A percentile compares a stretch with the other conserved stretches of the same genome.
These are phyloP conservation scores for Yponomeuta sedellus DNA, from an alignment of 2,888 invertebrate genomes.

Conservation along the genomic window DNA sequence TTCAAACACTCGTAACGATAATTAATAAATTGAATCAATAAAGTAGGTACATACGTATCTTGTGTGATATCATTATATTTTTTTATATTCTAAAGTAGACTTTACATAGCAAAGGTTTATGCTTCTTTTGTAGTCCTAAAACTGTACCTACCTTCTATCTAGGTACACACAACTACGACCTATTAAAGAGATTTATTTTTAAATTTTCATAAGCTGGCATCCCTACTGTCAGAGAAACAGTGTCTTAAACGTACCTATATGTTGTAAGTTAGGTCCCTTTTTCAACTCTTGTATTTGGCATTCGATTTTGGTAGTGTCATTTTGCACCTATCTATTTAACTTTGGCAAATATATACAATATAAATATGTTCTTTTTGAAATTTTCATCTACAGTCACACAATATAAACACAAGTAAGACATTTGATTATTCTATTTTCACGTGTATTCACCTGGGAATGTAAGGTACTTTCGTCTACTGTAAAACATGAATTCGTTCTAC, in stretches of 20 bases:
- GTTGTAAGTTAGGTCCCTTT: constrained; percentile 54
- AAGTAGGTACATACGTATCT: not conserved
- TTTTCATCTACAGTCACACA: too few relatives aligned
- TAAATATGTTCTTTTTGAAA: too few relatives aligned
- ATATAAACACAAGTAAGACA: too few relatives aligned
- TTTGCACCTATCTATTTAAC: not conserved
- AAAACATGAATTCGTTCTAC: too few relatives aligned
- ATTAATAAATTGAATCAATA: not conserved
- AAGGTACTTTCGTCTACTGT: too few relatives aligned
- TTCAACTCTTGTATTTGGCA: constrained; percentile 57
- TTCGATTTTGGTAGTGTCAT: constrained; percentile 27
- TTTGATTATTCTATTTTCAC: too few relatives aligned
- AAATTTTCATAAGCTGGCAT: not conserved
- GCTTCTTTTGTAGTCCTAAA: too few relatives aligned
- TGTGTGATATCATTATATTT: too few relatives aligned
- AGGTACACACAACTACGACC: not conserved
- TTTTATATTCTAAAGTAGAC: too few relatives aligned
- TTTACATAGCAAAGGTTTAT: too few relatives aligned
- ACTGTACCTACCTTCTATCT: not conserved
- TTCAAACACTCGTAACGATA: not conserved
- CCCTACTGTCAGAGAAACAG: not conserved
- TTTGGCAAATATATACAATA: not conserved
- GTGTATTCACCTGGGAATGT: too few relatives aligned
- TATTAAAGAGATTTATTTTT: not conserved
- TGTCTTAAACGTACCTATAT: too few relatives aligned